phyloP scores from a whole-genome alignment of 1,140 invertebrate species.

The Magallana gigas region DNA sequence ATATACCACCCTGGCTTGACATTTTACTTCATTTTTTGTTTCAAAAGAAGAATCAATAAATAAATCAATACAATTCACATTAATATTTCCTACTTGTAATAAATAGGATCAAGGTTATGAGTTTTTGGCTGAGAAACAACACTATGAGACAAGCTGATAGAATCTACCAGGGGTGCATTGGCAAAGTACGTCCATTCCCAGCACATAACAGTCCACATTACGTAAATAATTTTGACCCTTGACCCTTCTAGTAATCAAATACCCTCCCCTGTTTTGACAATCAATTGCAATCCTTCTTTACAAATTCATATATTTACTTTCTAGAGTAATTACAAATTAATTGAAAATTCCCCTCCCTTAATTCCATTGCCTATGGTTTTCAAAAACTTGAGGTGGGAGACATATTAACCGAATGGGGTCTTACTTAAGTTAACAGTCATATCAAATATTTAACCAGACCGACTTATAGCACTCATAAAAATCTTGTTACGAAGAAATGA shows the following conservation, averaged over 20 bases:
- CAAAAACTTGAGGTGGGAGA: neutral
- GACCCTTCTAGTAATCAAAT: neutral
- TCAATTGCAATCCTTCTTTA: neutral
- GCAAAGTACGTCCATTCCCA: neutral
- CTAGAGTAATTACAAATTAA: neutral
- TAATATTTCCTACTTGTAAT: neutral
- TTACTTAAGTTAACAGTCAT: neutral
- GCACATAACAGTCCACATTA: neutral
- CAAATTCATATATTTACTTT: neutral
- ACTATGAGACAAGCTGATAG: neutral
- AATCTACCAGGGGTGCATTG: neutral
- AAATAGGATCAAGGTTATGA: neutral
- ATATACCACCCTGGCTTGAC: too few species aligned
- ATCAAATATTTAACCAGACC: conserved; percentile 2
- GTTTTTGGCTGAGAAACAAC: conserved; percentile 1
- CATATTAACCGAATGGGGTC: neutral
- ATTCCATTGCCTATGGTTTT: neutral
- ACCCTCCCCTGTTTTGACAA: neutral
- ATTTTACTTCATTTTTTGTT: too few species aligned
- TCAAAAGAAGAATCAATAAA: neutral
- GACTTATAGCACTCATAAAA: neutral
- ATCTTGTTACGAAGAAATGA: conserved; percentile 6
- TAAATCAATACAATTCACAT: neutral
- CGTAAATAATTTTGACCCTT: neutral
- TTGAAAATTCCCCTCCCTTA: neutral